Evolutionary conservation across 2,888 invertebrate species (phyloP), one percentile per base, ranked within the genome.

Genomic region (Cylloceria caligata): DNA sequence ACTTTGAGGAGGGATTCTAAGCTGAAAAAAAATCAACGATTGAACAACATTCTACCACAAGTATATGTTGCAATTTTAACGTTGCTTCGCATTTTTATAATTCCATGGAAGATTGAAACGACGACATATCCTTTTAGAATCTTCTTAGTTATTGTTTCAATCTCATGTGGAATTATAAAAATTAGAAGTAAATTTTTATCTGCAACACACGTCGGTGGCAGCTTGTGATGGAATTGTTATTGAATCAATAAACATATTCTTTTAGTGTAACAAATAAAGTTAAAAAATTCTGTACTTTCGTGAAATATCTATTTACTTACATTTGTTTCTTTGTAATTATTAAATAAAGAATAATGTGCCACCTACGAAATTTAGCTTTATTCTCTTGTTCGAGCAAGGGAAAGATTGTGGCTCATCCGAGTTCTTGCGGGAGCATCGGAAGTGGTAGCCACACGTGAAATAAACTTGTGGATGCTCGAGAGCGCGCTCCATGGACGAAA

Each of bases 351-450:
- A 39, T 24, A 69, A n/a, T 16, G n/a, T 39, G 9, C 36, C 6
- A 7, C 3, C n/a, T 24, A 0, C 5, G 27, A 36, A 45, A 57
- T 62, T 65, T 57, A 65, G 34, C 55, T 65, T 52, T 72, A 47
- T 45, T 55, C 55, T 34, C 30, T 30, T 55, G 55, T 11, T 4
- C 34, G 36, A 60, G 19, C 5, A 13, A 19, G 65, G n/a, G 19
- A 42, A 79, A 55, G 19, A 67, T 60, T 67, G 60, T n/a, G 67
- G 67, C 79, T 79, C 47, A 67, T 65, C 39, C 39, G 72, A 64
- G 71, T 67, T 49, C 39, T 45, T 67, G 52, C 30, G 79, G 60
- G 57, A 67, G 24, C 47, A 19, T 36, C 47, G 60, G 49, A 67
- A 79, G 67, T 67, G 39, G 11, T 13, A 36, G 19, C 72, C 67